These are phyloP conservation scores for Ophiodon elongatus DNA, from an alignment of 2,113 vertebrate genomes.

Conservation along the genomic window DNA sequence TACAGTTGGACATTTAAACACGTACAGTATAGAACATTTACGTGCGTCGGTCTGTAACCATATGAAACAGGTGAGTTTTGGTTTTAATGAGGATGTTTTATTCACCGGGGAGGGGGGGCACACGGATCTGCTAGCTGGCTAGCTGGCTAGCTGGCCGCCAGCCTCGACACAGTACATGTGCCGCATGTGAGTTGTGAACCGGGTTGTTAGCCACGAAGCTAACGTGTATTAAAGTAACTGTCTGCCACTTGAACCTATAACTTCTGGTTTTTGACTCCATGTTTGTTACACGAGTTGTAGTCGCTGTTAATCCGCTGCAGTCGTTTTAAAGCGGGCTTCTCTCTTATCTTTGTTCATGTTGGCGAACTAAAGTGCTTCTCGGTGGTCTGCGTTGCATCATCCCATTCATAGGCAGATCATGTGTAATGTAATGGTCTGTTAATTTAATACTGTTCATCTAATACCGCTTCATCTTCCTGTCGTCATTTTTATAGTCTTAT, in stretches of 20 bases:
- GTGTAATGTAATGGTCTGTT: not conserved
- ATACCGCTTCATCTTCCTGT: not conserved
- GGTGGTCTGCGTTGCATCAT: slow-evolving; percentile 69
- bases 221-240: slow-evolving; percentile 5
- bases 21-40: not conserved
- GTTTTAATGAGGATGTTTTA: not conserved
- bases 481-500: not conserved
- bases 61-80: slow-evolving; percentile 75
- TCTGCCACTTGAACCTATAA: rapidly evolving
- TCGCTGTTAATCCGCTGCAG: rapidly evolving
- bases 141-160: slow-evolving; percentile 39
- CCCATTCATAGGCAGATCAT: slow-evolving; percentile 18
- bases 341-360: not conserved
- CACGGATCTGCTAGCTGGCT: slow-evolving; percentile 29
- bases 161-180: slow-evolving; percentile 58
- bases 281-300: rapidly evolving
- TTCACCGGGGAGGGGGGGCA: not conserved
- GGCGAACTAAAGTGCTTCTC: not conserved
- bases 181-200: slow-evolving; percentile 75
- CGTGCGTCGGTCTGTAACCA: slow-evolving; percentile 49
- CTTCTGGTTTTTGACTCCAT: not conserved
- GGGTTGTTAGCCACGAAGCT: slow-evolving; percentile 54
- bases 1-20: not conserved
- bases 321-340: rapidly evolving
- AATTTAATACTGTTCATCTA: no score